These are phyloP conservation scores for Melanotaenia parkinsoni DNA, from an alignment of 2,797 vertebrate genomes.

Conservation along the genomic window DNA sequence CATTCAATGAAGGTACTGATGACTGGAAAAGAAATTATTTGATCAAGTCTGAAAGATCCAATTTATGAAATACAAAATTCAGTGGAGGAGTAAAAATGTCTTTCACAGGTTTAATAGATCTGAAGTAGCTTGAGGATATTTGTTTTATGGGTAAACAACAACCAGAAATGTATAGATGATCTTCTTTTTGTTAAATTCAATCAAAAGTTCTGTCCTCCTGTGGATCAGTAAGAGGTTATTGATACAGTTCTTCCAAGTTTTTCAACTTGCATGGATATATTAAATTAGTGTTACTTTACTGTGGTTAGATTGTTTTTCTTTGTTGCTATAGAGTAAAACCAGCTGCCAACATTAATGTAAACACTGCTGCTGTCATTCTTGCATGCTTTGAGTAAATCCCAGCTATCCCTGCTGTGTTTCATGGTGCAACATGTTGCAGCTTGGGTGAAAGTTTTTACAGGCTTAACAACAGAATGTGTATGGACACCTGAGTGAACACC, in stretches of 20 bases:
- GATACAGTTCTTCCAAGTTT: background rate
- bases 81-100: background rate
- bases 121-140: constrained; percentile 50
- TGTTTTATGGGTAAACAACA: constrained; percentile 9
- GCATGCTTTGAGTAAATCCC: constrained; percentile 2
- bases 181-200: constrained; percentile 13
- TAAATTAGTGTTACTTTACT: background rate
- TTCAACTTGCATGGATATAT: background rate
- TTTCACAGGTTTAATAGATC: constrained; percentile 50
- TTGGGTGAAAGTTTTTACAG: constrained; percentile 30
- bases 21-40: background rate
- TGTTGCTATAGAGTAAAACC: constrained; percentile 6
- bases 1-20: constrained; percentile 1
- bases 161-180: constrained; percentile 27
- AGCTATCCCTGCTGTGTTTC: constrained; percentile 11
- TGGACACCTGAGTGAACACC: constrained; percentile 30
- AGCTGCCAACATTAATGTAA: constrained; percentile 8
- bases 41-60: background rate
- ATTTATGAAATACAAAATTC: background rate
- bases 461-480: constrained; percentile 15
- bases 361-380: background rate
- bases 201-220: constrained; percentile 33
- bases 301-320: constrained; percentile 2
- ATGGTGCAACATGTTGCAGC: constrained; percentile 44
- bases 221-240: background rate